phyloP scores from a whole-genome alignment of 2,888 invertebrate species.

The Parapristionchus giblindavisi region DNA sequence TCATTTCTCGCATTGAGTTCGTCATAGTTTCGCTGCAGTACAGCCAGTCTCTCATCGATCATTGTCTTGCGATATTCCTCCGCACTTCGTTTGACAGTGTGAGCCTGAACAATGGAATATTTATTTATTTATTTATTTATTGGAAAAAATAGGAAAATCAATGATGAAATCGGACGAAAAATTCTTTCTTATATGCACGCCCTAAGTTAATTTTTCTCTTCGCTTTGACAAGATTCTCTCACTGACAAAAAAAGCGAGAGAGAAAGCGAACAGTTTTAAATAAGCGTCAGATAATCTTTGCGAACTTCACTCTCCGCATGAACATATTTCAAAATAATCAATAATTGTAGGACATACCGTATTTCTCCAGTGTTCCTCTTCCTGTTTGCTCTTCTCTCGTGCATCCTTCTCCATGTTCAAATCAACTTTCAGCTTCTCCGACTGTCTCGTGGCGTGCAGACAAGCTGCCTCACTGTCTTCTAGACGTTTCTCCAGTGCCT shows the following conservation, averaged over 20 bases:
- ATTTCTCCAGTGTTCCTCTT: constrained; percentile 50
- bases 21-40: constrained; percentile 44
- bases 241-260: background rate
- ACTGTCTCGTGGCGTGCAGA: background rate
- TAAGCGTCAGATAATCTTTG: background rate
- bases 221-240: background rate
- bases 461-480: constrained; percentile 13
- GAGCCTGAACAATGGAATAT: constrained; percentile 8
- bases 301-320: background rate
- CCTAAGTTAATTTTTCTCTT: too few species aligned
- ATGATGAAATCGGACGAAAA: too few species aligned
- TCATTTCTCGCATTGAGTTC: constrained; percentile 45
- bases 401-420: constrained; percentile 36
- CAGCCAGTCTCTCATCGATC: constrained; percentile 39
- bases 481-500: constrained; percentile 6
- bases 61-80: constrained; percentile 38
- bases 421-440: constrained; percentile 30
- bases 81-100: constrained; percentile 22
- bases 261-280: background rate
- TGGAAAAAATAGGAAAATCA: background rate
- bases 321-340: background rate
- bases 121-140: background rate
- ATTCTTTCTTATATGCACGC: too few species aligned
- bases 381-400: constrained; percentile 45
- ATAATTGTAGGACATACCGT: constrained; percentile 37